A percentile compares a stretch with the other conserved stretches of the same genome.
These are phyloP conservation scores for Cryptotermes secundus DNA, from an alignment of 1,140 invertebrate genomes.

Conservation along the genomic window DNA sequence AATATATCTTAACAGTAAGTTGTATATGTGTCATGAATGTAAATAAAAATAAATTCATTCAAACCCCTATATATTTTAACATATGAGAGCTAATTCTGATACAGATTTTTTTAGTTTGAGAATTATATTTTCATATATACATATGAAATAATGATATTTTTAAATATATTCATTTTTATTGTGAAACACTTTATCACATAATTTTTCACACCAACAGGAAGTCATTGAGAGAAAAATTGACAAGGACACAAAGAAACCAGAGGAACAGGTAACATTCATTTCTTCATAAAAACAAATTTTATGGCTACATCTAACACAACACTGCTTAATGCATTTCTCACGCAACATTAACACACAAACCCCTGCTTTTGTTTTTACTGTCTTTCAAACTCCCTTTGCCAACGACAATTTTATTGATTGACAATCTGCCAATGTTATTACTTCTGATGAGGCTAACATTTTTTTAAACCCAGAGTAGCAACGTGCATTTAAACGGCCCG, in stretches of 20 bases:
- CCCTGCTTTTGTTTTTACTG: background rate
- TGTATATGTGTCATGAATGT: too few relatives aligned
- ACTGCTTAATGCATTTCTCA: background rate
- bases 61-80: too few relatives aligned
- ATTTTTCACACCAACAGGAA: conserved; percentile 32
- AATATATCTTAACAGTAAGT: too few relatives aligned
- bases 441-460: too few relatives aligned
- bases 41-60: too few relatives aligned
- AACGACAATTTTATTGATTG: too few relatives aligned
- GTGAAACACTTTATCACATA: background rate
- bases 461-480: too few relatives aligned
- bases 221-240: conserved; percentile 33
- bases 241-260: conserved; percentile 37
- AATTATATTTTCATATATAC: background rate
- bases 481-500: too few relatives aligned
- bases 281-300: background rate
- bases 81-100: too few relatives aligned
- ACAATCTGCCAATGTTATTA: too few relatives aligned
- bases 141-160: background rate
- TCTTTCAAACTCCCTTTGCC: too few relatives aligned
- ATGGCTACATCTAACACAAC: background rate
- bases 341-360: background rate
- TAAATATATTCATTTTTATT: background rate
- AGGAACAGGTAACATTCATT: conserved; percentile 34
- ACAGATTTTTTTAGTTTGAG: too few relatives aligned